A percentile compares a stretch with the other conserved stretches of the same genome.
Evolutionary conservation across 2,113 vertebrate genomes (phyloP).

Genomic region (Plecturocebus donacophilus): DNA sequence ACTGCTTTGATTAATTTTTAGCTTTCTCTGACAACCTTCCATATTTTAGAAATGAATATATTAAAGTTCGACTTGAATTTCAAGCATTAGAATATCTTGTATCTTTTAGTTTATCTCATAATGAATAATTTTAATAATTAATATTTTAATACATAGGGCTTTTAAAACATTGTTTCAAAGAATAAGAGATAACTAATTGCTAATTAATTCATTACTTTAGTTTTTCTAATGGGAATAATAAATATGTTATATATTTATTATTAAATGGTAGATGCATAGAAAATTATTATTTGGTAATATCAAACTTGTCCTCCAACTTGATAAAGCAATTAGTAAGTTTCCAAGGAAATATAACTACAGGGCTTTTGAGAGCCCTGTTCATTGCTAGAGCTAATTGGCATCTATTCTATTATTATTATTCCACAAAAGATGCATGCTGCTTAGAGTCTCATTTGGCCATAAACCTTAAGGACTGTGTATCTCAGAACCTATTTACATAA

Average conservation of each 20-base stretch:
- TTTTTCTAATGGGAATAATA: background rate
- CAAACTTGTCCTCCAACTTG: background rate
- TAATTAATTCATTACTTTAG: background rate
- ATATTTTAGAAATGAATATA: constrained; percentile 48
- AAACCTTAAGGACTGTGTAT: background rate
- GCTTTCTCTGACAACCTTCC: background rate
- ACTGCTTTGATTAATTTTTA: background rate
- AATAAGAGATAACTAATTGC: background rate
- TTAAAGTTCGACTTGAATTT: constrained; percentile 30
- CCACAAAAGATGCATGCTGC: background rate
- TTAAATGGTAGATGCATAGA: background rate
- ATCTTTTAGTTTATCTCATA: constrained; percentile 59
- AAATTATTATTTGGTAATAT: background rate
- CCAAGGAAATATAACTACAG: background rate
- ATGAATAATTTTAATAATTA: constrained; percentile 29
- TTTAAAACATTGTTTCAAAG: background rate
- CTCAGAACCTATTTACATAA: background rate
- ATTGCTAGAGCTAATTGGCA: background rate
- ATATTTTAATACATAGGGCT: background rate
- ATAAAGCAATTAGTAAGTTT: background rate
- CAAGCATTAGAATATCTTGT: background rate
- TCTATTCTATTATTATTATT: background rate
- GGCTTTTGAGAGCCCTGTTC: background rate
- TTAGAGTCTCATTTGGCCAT: background rate
- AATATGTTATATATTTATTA: background rate